These are phyloP conservation scores for Pelobates cultripes DNA, from an alignment of 2,797 vertebrate genomes.

Conservation along the genomic window DNA sequence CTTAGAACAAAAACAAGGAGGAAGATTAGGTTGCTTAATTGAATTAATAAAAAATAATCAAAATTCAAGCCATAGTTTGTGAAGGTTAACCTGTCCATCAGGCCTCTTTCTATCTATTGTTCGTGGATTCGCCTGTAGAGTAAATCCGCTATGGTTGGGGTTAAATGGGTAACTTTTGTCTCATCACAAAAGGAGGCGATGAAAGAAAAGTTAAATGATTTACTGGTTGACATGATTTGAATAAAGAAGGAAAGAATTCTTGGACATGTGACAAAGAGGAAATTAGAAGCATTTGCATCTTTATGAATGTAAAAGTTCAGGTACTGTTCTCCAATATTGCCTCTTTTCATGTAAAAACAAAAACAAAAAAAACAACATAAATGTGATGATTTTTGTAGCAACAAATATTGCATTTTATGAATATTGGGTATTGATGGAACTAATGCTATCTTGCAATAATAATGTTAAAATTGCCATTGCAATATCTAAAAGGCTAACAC, in stretches of 20 bases:
- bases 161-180: conserved; percentile 72
- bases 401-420: too few relatives aligned
- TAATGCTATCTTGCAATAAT: too few relatives aligned
- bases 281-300: conserved; percentile 35
- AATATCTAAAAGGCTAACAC: too few relatives aligned
- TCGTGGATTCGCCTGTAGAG: conserved; percentile 60
- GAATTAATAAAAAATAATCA: conserved; percentile 56
- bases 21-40: conserved; percentile 58
- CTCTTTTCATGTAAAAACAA: not conserved
- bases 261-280: conserved; percentile 57
- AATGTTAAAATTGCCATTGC: too few relatives aligned
- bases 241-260: conserved; percentile 63
- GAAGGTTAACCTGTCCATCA: conserved; percentile 63
- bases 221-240: conserved; percentile 69
- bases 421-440: too few relatives aligned
- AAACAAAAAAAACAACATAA: too few relatives aligned
- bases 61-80: conserved; percentile 42
- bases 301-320: conserved; percentile 18
- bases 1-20: conserved; percentile 58
- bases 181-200: conserved; percentile 63
- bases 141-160: conserved; percentile 68
- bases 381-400: too few relatives aligned
- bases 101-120: conserved; percentile 63
- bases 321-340: not conserved
- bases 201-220: conserved; percentile 70